phyloP scores from a whole-genome alignment of 2,113 vertebrate genomes.

The Hippocampus abdominalis region DNA sequence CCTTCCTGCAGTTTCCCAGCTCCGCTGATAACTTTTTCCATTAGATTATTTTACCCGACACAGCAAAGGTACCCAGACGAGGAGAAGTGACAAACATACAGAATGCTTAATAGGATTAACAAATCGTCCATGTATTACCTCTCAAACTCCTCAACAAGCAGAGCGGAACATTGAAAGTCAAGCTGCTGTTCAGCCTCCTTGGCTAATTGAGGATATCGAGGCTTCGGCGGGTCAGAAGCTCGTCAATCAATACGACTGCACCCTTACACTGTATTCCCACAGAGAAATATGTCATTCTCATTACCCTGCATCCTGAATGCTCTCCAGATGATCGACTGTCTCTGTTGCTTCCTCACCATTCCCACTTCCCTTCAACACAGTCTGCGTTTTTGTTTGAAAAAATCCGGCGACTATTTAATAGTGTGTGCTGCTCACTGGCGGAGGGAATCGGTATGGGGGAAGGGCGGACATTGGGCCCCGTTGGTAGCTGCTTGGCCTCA shows the following conservation, averaged over 20 bases:
- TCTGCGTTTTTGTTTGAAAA: slow-evolving; percentile 17
- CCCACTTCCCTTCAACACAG: slow-evolving; percentile 43
- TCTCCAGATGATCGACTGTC: slow-evolving; percentile 46
- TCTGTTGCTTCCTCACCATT: slow-evolving; percentile 47
- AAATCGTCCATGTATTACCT: slow-evolving; percentile 55
- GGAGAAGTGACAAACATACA: slow-evolving; percentile 45
- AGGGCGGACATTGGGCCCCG: slow-evolving; percentile 46
- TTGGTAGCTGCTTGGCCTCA: slow-evolving; percentile 43
- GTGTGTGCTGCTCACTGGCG: slow-evolving; percentile 54
- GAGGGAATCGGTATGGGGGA: slow-evolving; percentile 56
- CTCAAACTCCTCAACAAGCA: slow-evolving; percentile 44
- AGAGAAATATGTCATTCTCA: slow-evolving; percentile 47
- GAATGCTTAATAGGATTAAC: slow-evolving; percentile 56
- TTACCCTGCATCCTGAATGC: slow-evolving; percentile 41
- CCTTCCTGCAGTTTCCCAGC: slow-evolving; percentile 35
- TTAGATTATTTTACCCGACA: slow-evolving; percentile 56
- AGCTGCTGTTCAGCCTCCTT: slow-evolving; percentile 45
- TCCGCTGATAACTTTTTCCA: slow-evolving; percentile 47
- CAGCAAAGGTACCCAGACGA: slow-evolving; percentile 34
- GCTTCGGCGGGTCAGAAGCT: slow-evolving; percentile 43
- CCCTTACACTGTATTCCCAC: slow-evolving; percentile 36
- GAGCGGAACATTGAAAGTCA: slow-evolving; percentile 39
- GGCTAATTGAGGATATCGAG: slow-evolving; percentile 53
- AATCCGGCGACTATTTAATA: slow-evolving; percentile 30
- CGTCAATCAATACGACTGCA: slow-evolving; percentile 44